Percentiles rank a stretch among this genome's conserved stretches.
These are phyloP conservation scores for Eurytoma californica DNA, from an alignment of 2,888 invertebrate species.

Conservation along the genomic window DNA sequence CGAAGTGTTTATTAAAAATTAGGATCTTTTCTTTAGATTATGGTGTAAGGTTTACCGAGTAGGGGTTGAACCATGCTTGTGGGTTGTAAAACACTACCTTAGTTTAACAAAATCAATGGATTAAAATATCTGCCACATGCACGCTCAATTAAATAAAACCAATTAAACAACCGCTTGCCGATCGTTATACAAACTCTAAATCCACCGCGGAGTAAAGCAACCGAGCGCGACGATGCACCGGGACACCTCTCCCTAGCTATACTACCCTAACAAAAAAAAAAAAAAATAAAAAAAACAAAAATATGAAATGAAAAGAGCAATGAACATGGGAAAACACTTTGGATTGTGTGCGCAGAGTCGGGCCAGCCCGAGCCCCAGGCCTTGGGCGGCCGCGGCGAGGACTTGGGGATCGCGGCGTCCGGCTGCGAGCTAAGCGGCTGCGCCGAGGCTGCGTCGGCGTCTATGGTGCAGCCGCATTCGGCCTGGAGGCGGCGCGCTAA, in stretches of 20 bases:
- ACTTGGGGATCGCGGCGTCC: constrained; percentile 51
- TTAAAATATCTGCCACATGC: constrained; percentile 33
- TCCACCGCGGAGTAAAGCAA: neutral
- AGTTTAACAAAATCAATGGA: constrained; percentile 16
- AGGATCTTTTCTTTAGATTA: neutral
- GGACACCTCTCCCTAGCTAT: constrained; percentile 14
- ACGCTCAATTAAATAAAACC: constrained; percentile 15
- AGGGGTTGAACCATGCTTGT: constrained; percentile 29
- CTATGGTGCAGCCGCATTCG: neutral
- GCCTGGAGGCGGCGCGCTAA: constrained; percentile 68
- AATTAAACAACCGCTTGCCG: neutral
- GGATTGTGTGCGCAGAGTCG: constrained; percentile 74
- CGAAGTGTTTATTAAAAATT: constrained; percentile 10
- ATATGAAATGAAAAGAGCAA: constrained; percentile 60
- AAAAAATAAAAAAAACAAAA: constrained; percentile 47
- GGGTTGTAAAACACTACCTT: constrained; percentile 28
- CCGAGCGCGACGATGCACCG: constrained; percentile 1
- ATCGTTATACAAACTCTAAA: neutral
- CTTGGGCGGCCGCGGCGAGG: constrained; percentile 43
- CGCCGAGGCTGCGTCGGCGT: neutral
- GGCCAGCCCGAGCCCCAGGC: constrained; percentile 14
- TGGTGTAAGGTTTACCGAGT: constrained; percentile 48
- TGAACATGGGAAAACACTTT: constrained; percentile 73
- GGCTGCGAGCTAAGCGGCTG: neutral
- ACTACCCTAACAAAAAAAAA: constrained; percentile 52